These are phyloP conservation scores for Patella ulyssiponensis DNA, from an alignment of 2,888 invertebrate genomes.

Conservation along the genomic window DNA sequence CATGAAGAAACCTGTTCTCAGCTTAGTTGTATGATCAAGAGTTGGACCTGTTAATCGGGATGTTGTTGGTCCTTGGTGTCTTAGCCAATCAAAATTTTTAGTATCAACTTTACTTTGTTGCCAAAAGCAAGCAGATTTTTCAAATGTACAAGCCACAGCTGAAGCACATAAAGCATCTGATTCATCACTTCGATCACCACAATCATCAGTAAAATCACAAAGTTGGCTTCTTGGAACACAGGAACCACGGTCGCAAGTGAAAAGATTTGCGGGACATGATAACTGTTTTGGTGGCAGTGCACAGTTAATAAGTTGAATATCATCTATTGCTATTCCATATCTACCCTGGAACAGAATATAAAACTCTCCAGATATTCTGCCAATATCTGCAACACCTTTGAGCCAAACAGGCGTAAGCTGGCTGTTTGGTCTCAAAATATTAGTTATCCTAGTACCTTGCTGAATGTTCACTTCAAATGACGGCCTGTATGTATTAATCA, in stretches of 20 bases:
- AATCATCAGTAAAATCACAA: slow-evolving; percentile 67
- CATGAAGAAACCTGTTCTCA: slow-evolving; percentile 58
- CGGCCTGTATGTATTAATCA: not conserved
- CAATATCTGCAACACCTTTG: slow-evolving; percentile 53
- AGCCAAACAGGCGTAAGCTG: slow-evolving; percentile 43
- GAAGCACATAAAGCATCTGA: slow-evolving; percentile 47
- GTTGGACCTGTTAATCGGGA: slow-evolving; percentile 53
- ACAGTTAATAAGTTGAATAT: slow-evolving; percentile 57
- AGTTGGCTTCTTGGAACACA: slow-evolving; percentile 55
- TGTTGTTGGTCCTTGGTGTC: slow-evolving; percentile 45
- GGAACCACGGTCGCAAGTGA: slow-evolving; percentile 51
- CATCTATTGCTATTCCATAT: slow-evolving; percentile 63
- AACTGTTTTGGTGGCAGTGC: slow-evolving; percentile 46
- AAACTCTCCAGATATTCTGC: slow-evolving; percentile 53
- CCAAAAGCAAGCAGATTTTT: slow-evolving; percentile 62
- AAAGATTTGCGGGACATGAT: slow-evolving; percentile 47
- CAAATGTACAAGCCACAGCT: slow-evolving; percentile 61
- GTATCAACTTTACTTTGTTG: slow-evolving; percentile 55
- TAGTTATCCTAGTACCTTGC: slow-evolving; percentile 17
- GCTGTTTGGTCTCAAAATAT: not conserved
- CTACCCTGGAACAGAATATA: slow-evolving; percentile 50
- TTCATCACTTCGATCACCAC: slow-evolving; percentile 60
- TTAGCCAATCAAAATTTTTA: slow-evolving; percentile 52
- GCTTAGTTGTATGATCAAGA: slow-evolving; percentile 55
- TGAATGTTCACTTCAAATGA: slow-evolving; percentile 27